A percentile compares a stretch with the other conserved stretches of the same genome.
phyloP scores from a whole-genome alignment of 2,113 vertebrate species.

The Fregetta grallaria region DNA sequence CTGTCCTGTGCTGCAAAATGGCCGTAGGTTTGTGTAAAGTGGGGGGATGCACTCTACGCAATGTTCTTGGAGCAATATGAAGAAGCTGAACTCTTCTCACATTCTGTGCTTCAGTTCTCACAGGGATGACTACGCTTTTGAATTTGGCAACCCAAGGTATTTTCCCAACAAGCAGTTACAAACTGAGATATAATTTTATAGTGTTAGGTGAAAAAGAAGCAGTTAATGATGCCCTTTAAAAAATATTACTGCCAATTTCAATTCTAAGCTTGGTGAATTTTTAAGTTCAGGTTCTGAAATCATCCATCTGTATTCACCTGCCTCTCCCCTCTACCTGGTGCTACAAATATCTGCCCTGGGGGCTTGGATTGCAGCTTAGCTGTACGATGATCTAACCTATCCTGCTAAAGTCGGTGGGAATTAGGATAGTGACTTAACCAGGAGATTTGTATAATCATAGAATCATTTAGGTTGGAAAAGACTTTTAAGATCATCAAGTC shows the following conservation, averaged over 20 bases:
- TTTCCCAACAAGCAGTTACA: neutral
- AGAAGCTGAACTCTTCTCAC: neutral
- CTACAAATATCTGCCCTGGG: neutral
- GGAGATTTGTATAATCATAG: neutral
- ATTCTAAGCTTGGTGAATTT: fast-evolving
- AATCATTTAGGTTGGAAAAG: no score
- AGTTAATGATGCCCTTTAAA: neutral
- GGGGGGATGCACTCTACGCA: neutral
- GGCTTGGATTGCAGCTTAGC: neutral
- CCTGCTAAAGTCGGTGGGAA: neutral
- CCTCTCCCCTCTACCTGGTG: neutral
- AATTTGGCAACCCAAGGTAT: neutral
- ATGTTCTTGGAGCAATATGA: neutral
- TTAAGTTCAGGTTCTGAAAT: neutral
- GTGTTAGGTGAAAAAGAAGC: neutral
- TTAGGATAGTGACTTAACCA: neutral
- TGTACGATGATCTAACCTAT: neutral
- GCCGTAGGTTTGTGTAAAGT: neutral
- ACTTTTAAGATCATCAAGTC: no score
- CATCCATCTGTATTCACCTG: neutral
- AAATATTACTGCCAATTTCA: neutral
- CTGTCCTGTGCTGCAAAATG: neutral
- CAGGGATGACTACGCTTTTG: neutral
- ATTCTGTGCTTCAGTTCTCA: neutral
- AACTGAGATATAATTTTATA: neutral